Conservation (phyloP, 2,797 vertebrate species). For the Hybognathus amarus region DNA sequence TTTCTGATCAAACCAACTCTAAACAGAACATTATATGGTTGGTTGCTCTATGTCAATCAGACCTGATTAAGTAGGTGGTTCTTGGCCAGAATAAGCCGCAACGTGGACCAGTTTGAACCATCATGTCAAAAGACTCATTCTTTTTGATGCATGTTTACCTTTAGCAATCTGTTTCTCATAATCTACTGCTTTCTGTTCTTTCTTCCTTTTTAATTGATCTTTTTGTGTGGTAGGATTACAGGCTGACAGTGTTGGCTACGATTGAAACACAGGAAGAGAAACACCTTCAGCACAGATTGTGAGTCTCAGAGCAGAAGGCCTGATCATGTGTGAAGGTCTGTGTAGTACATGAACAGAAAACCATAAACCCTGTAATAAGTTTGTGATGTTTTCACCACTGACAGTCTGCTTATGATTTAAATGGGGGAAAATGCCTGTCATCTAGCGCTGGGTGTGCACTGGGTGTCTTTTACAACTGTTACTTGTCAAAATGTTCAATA, state of each 20-base stretch:
- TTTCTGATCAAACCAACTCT: neutral
- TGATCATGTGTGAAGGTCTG: constrained; percentile 54
- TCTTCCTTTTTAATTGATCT: constrained; percentile 52
- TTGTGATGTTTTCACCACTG: constrained; percentile 28
- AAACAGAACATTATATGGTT: neutral
- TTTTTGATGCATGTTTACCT: constrained; percentile 82
- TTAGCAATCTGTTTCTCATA: constrained; percentile 79
- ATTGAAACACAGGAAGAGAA: constrained; percentile 65
- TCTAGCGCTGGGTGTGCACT: neutral
- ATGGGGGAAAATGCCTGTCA: neutral
- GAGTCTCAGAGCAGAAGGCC: constrained; percentile 52
- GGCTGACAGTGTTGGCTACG: constrained; percentile 67
- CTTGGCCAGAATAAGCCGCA: neutral
- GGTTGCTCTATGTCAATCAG: neutral
- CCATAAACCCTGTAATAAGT: constrained; percentile 30
- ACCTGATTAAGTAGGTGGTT: neutral
- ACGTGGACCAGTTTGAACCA: neutral
- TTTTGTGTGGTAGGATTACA: constrained; percentile 60
- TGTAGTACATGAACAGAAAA: constrained; percentile 51
- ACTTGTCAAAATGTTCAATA: constrained; percentile 4
- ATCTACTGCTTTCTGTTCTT: constrained; percentile 65
- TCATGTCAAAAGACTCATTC: constrained; percentile 70
- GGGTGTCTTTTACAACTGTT: neutral
- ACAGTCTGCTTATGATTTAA: constrained; percentile 18
- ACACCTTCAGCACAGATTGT: constrained; percentile 69